Percentiles rank a stretch among this genome's conserved stretches.
These are phyloP conservation scores for Microdon myrmicae DNA, from an alignment of 2,888 invertebrate species.

Conservation along the genomic window DNA sequence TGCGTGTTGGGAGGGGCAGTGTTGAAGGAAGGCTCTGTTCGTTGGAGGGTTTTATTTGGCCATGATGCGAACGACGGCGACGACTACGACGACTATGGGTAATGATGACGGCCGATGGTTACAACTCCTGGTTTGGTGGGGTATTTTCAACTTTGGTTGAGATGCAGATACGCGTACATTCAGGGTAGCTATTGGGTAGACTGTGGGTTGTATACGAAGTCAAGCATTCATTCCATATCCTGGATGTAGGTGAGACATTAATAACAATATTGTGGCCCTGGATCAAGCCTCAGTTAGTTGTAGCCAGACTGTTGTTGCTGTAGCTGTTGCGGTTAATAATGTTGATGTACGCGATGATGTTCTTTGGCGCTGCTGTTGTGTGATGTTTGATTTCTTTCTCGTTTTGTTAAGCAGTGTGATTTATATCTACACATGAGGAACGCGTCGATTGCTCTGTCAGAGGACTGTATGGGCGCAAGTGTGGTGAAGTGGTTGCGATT, in stretches of 20 bases:
- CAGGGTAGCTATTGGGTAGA: conserved; percentile 37
- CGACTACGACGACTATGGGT: conserved; percentile 27
- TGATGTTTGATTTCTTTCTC: no score
- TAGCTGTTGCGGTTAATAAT: conserved; percentile 48
- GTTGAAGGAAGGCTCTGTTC: conserved; percentile 26
- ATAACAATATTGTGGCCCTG: conserved; percentile 42
- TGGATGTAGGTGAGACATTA: conserved; percentile 53
- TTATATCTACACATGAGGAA: conserved; percentile 32
- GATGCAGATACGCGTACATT: conserved; percentile 23
- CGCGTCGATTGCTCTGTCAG: conserved; percentile 9
- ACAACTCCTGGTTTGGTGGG: conserved; percentile 6
- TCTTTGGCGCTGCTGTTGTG: conserved; percentile 52
- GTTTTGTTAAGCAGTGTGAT: conserved; percentile 45
- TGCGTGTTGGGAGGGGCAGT: background rate
- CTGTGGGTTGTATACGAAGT: conserved; percentile 32
- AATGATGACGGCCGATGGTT: conserved; percentile 19
- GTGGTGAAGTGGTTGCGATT: conserved; percentile 28
- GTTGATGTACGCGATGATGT: conserved; percentile 53
- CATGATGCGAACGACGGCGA: conserved; percentile 44
- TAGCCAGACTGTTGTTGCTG: conserved; percentile 9
- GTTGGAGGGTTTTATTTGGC: conserved; percentile 40
- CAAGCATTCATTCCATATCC: conserved; percentile 43
- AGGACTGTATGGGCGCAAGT: conserved; percentile 3
- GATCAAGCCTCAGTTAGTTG: conserved; percentile 2
- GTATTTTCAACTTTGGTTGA: conserved; percentile 21